phyloP scores from a whole-genome alignment of 2,797 vertebrate species.

The Lerista edwardsae region DNA sequence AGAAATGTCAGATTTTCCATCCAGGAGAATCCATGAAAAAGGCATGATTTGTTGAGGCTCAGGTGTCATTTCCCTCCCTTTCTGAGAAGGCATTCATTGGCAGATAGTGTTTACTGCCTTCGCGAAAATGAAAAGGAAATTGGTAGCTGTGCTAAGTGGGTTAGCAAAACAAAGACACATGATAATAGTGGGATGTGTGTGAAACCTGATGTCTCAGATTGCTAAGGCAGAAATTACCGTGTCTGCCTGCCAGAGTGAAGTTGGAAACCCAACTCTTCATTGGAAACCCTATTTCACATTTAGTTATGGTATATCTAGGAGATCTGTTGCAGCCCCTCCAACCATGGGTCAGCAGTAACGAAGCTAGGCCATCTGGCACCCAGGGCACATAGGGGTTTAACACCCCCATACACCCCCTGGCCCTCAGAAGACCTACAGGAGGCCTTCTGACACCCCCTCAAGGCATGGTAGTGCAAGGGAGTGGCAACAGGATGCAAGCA shows the following conservation, averaged over 20 bases:
- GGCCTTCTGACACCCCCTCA: too few species aligned
- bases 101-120: slow-evolving; percentile 47
- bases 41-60: slow-evolving; percentile 19
- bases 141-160: slow-evolving; percentile 39
- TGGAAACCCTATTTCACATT: slow-evolving; percentile 14
- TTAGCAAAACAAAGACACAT: slow-evolving; percentile 14
- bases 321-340: too few species aligned
- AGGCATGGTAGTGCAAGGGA: too few species aligned
- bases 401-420: too few species aligned
- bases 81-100: not conserved
- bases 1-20: slow-evolving; percentile 10
- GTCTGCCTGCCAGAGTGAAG: not conserved
- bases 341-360: too few species aligned
- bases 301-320: slow-evolving; percentile 29
- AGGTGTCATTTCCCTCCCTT: not conserved
- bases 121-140: slow-evolving; percentile 38
- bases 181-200: fast-evolving
- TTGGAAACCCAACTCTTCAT: not conserved
- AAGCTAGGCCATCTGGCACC: too few species aligned
- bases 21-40: not conserved
- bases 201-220: not conserved
- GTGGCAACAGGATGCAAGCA: too few species aligned
- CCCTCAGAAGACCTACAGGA: too few species aligned
- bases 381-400: too few species aligned
- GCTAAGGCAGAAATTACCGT: slow-evolving; percentile 13